Base-by-base conservation (phyloP, 2,113 vertebrate genomes). In the Melanostigma gelatinosum region DNA sequence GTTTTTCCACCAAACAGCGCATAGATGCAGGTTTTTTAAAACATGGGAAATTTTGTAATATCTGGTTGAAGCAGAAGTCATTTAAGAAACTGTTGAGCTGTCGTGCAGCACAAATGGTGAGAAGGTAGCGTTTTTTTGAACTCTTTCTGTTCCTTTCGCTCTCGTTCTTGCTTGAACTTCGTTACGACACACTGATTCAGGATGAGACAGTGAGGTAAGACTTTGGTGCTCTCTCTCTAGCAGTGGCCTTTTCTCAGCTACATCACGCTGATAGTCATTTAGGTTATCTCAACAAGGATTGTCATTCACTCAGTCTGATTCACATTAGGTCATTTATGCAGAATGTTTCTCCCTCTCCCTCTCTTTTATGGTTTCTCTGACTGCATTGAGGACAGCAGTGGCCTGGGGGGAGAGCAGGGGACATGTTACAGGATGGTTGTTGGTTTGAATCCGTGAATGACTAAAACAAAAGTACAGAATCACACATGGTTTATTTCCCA, bases 231-330 rank as follows among this genome's bases (percentile, higher is more conserved):
- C 34, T 57, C 34, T 57, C 58, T 52, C 42, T 52, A 57, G 50
- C 52, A 34, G 34, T 55, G 6, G 46, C n/a, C 61, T 69, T 9
- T 52, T 16, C 60, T 46, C 20, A 20, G 61, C 64, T 62, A 27
- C 79, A 72, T 68, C 72, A 77, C 82, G 83, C 60, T 72, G 75
- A 79, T 79, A 18, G 40, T 76, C 77, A 75, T 85, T 85, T 80
- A 77, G 76, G 86, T 79, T 79, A 68, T 64, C 74, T 85, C 73
- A 75, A 67, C 65, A 54, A 78, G 81, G 63, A 76, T 83, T 64
- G 58, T 67, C 44, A 65, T 64, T 75, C 46, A 72, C 11, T 40
- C 46, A 10, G 62, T 63, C 36, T n/a, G 73, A 61, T 66, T 70
- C 75, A 75, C 55, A 65, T 52, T 16, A 57, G 42, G 62, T 79